Conservation (phyloP, 2,888 invertebrate genomes). For the Drosophila neutralis region DNA sequence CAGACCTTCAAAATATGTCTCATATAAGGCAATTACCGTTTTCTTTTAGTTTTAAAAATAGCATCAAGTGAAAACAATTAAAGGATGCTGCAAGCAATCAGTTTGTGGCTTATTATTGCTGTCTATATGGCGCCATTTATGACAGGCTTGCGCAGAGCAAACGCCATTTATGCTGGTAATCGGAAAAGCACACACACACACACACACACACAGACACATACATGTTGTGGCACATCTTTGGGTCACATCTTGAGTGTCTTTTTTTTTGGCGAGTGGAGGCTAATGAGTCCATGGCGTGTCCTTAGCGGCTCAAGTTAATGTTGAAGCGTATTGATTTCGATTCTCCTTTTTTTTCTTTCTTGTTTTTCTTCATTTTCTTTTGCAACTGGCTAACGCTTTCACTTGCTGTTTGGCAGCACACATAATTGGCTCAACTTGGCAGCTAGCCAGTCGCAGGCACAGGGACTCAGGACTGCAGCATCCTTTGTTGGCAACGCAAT, state of each 20-base stretch:
- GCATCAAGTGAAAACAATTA: neutral
- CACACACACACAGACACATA: conserved; percentile 10
- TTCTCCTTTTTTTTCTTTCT: conserved; percentile 1
- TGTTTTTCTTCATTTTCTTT: conserved; percentile 1
- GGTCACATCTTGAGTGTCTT: conserved; percentile 29
- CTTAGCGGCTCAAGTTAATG: conserved; percentile 73
- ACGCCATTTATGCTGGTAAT: conserved; percentile 38
- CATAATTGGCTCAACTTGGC: conserved; percentile 65
- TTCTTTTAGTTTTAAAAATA: neutral
- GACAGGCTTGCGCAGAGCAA: conserved; percentile 63
- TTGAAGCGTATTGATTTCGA: conserved; percentile 78
- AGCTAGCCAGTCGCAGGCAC: conserved; percentile 28
- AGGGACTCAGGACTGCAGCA: conserved; percentile 41
- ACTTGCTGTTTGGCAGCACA: conserved; percentile 17
- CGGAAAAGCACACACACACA: conserved; percentile 25
- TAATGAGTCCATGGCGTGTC: conserved; percentile 80
- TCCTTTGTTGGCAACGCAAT: conserved; percentile 45
- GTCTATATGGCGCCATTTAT: conserved; percentile 76
- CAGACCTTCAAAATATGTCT: neutral
- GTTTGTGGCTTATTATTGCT: conserved; percentile 32
- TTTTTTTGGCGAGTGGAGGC: conserved; percentile 29
- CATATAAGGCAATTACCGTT: neutral
- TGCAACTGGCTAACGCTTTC: neutral
- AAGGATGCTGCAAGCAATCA: conserved; percentile 1
- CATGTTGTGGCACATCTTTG: conserved; percentile 15